Conservation (phyloP, 1,140 invertebrate genomes). For the Cotesia glomerata region DNA sequence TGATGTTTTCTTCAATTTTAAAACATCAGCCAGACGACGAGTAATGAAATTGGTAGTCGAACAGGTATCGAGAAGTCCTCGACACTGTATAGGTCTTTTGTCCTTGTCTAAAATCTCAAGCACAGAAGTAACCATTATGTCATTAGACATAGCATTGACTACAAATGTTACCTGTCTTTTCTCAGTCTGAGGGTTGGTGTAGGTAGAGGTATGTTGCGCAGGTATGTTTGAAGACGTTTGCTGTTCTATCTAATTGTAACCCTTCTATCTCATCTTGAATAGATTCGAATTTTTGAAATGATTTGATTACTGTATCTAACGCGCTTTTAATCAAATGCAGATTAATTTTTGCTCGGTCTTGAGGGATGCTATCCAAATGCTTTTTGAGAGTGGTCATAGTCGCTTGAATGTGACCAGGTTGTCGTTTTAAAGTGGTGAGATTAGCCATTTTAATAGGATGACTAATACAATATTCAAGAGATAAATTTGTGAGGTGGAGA, state of each 20-base stretch:
- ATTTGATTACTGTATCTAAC: not conserved
- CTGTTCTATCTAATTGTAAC: too few species aligned
- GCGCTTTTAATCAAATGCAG: not conserved
- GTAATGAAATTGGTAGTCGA: conserved; percentile 22
- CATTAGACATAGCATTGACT: not conserved
- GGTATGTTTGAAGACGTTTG: too few species aligned
- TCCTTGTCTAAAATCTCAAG: not conserved
- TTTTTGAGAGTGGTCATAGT: not conserved
- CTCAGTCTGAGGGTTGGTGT: too few species aligned
- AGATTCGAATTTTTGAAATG: not conserved
- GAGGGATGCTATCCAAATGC: not conserved
- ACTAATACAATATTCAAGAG: not conserved
- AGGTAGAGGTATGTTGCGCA: too few species aligned
- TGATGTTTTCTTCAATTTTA: not conserved
- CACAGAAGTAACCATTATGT: not conserved
- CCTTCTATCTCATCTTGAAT: conserved; percentile 7
- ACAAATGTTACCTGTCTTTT: not conserved
- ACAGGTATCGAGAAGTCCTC: conserved; percentile 10
- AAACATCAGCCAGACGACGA: not conserved
- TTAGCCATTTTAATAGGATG: not conserved
- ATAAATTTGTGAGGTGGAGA: not conserved
- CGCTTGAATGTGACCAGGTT: not conserved
- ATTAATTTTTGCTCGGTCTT: too few species aligned
- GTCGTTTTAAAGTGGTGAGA: not conserved
- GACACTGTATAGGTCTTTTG: not conserved